Percentiles rank a stretch among this genome's conserved stretches.
phyloP scores from a whole-genome alignment of 2,888 invertebrate species.

The Hoplodrina ambigua region DNA sequence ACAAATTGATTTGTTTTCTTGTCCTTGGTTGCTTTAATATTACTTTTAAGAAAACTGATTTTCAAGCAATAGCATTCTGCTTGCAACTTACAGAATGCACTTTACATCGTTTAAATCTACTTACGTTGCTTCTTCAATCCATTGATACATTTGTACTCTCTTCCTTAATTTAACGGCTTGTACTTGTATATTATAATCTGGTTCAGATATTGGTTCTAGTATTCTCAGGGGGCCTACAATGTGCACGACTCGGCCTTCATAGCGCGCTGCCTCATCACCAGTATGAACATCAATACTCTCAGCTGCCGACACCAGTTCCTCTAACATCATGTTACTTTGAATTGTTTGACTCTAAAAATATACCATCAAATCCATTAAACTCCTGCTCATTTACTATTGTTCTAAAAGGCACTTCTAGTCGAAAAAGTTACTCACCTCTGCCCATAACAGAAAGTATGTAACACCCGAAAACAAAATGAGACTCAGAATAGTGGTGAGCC shows the following conservation, averaged over 20 bases:
- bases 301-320: slow-evolving; percentile 92
- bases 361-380: neutral
- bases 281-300: slow-evolving; percentile 92
- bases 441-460: slow-evolving; percentile 94
- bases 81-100: no score
- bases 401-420: neutral
- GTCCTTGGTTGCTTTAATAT: no score
- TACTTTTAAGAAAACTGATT: no score
- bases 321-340: slow-evolving; percentile 94
- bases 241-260: slow-evolving; percentile 94
- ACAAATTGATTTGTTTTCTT: no score
- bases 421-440: slow-evolving; percentile 91
- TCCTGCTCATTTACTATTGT: neutral
- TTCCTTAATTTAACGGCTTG: slow-evolving; percentile 95
- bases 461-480: slow-evolving; percentile 92
- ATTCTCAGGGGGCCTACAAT: slow-evolving; percentile 93
- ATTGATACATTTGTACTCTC: slow-evolving; percentile 98
- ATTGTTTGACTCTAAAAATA: slow-evolving; percentile 93
- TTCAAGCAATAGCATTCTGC: no score
- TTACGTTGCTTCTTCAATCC: slow-evolving; percentile 95
- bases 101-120: slow-evolving; percentile 49
- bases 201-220: slow-evolving; percentile 95
- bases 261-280: slow-evolving; percentile 91
- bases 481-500: slow-evolving; percentile 94
- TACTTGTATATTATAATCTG: slow-evolving; percentile 96